Conservation (phyloP, 2,113 vertebrate genomes). For the Paramisgurnus dabryanus region DNA sequence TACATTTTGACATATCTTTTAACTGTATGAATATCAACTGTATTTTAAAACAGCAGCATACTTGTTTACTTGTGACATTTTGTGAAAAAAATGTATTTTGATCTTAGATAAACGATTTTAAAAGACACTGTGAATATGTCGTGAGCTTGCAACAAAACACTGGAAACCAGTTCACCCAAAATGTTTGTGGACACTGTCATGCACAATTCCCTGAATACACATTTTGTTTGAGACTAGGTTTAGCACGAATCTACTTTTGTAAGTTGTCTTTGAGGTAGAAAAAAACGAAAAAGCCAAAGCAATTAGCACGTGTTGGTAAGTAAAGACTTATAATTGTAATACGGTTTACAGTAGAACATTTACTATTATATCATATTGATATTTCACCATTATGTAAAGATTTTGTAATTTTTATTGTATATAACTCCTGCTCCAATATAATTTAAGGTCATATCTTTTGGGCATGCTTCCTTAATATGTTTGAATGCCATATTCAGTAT, state of each 20-base stretch:
- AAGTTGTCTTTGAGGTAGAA: slow-evolving; percentile 60
- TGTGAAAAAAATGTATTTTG: slow-evolving; percentile 50
- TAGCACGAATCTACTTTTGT: slow-evolving; percentile 41
- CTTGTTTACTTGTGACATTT: slow-evolving; percentile 54
- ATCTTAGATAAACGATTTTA: slow-evolving; percentile 48
- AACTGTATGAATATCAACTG: slow-evolving; percentile 51
- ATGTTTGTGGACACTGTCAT: slow-evolving; percentile 34
- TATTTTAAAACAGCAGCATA: slow-evolving; percentile 54
- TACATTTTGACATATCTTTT: slow-evolving; percentile 62
- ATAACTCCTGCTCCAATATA: slow-evolving; percentile 57
- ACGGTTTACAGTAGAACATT: slow-evolving; percentile 72
- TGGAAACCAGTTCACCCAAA: slow-evolving; percentile 27
- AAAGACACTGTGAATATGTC: slow-evolving; percentile 65
- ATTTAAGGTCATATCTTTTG: slow-evolving; percentile 49
- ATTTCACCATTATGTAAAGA: slow-evolving; percentile 72
- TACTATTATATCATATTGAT: slow-evolving; percentile 83
- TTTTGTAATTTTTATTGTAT: slow-evolving; percentile 64
- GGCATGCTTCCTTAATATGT: slow-evolving; percentile 62
- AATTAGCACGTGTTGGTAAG: slow-evolving; percentile 68
- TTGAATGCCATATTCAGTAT: slow-evolving; percentile 51
- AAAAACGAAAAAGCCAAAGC: slow-evolving; percentile 73
- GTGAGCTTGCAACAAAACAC: slow-evolving; percentile 47
- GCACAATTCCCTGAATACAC: slow-evolving; percentile 48
- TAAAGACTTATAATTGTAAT: slow-evolving; percentile 62
- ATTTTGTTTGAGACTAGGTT: slow-evolving; percentile 53